Conservation (phyloP, 2,113 vertebrate species). For the Spheniscus mendiculus region DNA sequence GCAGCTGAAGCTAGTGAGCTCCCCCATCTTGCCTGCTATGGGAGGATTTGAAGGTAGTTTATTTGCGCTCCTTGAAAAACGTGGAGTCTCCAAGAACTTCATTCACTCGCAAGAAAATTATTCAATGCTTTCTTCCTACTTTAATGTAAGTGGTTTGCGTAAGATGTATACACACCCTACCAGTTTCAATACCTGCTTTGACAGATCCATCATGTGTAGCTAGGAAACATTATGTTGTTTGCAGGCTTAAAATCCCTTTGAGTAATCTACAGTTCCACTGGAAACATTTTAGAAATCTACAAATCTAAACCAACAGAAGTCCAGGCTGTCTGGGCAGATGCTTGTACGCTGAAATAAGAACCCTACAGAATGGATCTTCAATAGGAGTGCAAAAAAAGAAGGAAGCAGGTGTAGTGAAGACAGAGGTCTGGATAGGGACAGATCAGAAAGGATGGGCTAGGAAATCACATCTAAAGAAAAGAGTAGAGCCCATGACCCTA, state of each 20-base stretch:
- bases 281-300: background rate
- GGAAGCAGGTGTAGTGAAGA: background rate
- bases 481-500: background rate
- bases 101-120: rapidly evolving
- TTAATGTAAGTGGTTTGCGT: background rate
- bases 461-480: background rate
- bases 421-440: background rate
- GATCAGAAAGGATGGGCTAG: background rate
- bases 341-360: background rate
- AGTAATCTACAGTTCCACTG: background rate
- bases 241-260: background rate
- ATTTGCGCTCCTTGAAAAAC: background rate
- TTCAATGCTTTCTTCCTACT: background rate
- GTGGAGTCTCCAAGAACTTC: background rate
- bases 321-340: background rate
- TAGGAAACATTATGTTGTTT: background rate
- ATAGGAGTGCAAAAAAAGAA: background rate
- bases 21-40: background rate
- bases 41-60: background rate
- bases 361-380: background rate
- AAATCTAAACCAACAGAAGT: background rate
- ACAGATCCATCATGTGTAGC: background rate
- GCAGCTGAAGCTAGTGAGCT: background rate
- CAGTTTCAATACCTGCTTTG: background rate
- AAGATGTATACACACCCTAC: background rate